Conservation (phyloP, 2,113 vertebrate species). For the Cynocephalus volans region DNA sequence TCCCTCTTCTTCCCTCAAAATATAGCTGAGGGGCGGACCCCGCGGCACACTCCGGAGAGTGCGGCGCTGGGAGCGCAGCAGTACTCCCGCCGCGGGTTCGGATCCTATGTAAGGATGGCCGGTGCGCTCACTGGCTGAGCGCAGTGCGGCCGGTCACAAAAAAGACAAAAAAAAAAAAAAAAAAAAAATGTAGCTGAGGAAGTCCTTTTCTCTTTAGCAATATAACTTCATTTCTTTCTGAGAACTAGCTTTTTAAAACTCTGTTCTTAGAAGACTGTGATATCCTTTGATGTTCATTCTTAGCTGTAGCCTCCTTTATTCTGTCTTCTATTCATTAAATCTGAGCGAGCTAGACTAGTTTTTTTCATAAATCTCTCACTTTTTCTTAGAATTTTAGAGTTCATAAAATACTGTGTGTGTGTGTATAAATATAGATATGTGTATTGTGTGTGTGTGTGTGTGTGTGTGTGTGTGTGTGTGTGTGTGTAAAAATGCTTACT, state of each 20-base stretch:
- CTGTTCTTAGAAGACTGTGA: neutral
- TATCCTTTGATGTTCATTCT: neutral
- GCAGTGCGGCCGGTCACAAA: too few relatives aligned
- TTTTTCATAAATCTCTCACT: neutral
- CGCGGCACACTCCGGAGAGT: too few relatives aligned
- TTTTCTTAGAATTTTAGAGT: neutral
- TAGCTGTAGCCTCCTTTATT: neutral
- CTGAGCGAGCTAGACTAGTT: neutral
- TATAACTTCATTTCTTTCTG: constrained; percentile 1
- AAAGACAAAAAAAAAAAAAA: too few relatives aligned
- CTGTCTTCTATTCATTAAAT: constrained; percentile 10
- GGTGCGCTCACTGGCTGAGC: too few relatives aligned
- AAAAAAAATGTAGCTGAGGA: neutral
- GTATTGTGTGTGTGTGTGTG: neutral
- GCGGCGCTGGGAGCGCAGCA: too few relatives aligned
- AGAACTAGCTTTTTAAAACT: constrained; percentile 10
- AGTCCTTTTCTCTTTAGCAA: constrained; percentile 30
- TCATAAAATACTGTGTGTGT: neutral
- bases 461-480: neutral
- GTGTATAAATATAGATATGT: too few relatives aligned
- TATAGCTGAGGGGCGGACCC: too few relatives aligned
- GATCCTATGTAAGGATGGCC: too few relatives aligned
- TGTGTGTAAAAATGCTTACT: neutral
- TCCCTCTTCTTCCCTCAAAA: neutral
- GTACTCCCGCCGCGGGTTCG: too few relatives aligned